Conservation (phyloP, 1,140 invertebrate species). For the Cydia pomonella region DNA sequence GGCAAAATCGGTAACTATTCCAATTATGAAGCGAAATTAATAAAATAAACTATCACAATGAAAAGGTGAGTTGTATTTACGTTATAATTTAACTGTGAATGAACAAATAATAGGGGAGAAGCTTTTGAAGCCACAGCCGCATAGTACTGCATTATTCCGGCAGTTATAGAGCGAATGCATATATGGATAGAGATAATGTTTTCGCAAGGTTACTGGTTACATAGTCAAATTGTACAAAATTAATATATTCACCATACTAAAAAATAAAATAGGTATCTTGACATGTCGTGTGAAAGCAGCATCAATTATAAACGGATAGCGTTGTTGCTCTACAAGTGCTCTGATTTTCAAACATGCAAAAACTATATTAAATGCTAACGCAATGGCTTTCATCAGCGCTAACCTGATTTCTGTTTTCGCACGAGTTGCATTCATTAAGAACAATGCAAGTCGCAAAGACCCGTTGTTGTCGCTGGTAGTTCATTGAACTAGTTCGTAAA, state of each 20-base stretch:
- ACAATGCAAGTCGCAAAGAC: slow-evolving; percentile 64
- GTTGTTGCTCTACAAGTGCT: not conserved
- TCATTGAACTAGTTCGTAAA: slow-evolving; percentile 50
- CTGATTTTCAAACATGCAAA: slow-evolving; percentile 24
- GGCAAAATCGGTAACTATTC: too few relatives aligned
- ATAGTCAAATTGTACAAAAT: too few relatives aligned
- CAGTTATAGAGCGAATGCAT: too few relatives aligned
- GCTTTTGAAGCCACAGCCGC: too few relatives aligned
- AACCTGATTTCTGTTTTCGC: slow-evolving; percentile 62
- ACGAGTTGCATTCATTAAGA: slow-evolving; percentile 70
- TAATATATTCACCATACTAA: not conserved
- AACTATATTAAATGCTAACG: slow-evolving; percentile 40
- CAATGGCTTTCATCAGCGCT: slow-evolving; percentile 41
- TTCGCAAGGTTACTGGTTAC: too few relatives aligned
- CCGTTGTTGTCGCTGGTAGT: slow-evolving; percentile 54
- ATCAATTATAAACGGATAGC: not conserved
- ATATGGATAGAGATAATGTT: too few relatives aligned
- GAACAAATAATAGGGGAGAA: too few relatives aligned
- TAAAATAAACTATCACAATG: too few relatives aligned
- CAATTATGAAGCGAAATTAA: too few relatives aligned
- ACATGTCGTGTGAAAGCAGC: not conserved
- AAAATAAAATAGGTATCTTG: slow-evolving; percentile 32
- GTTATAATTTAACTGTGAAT: too few relatives aligned
- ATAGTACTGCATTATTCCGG: too few relatives aligned
- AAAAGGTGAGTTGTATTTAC: too few relatives aligned